Percentiles rank a stretch among this genome's conserved stretches.
Conservation (phyloP, 2,888 invertebrate genomes). For the Lepidocyrtoides sp. region DNA sequence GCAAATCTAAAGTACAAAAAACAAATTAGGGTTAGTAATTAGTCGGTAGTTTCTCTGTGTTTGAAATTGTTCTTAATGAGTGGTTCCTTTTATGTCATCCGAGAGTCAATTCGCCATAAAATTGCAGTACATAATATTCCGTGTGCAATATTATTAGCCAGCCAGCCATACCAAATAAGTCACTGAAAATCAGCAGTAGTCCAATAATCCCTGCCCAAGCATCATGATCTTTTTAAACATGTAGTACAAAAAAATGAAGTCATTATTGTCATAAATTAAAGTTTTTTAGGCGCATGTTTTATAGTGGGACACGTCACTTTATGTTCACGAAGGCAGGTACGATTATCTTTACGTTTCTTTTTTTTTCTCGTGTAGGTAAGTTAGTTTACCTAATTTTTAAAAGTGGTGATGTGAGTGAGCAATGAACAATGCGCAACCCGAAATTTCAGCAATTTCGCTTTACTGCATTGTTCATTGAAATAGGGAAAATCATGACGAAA, state of each 20-base stretch:
- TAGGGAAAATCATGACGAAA: not conserved
- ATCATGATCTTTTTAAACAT: slow-evolving; percentile 43
- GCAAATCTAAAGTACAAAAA: not conserved
- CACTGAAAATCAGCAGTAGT: slow-evolving; percentile 59
- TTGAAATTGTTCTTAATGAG: slow-evolving; percentile 38
- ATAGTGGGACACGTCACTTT: not conserved
- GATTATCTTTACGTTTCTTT: not conserved
- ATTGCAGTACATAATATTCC: slow-evolving; percentile 15
- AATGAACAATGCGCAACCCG: not conserved
- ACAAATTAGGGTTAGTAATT: slow-evolving; percentile 37
- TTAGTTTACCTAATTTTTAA: not conserved
- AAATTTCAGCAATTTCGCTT: not conserved
- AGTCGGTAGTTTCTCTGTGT: slow-evolving; percentile 41
- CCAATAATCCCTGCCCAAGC: slow-evolving; percentile 58
- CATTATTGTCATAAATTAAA: slow-evolving; percentile 63
- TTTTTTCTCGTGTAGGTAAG: not conserved
- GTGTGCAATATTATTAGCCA: not conserved
- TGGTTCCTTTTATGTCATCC: slow-evolving; percentile 21
- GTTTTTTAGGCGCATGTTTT: not conserved
- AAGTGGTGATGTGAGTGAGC: not conserved
- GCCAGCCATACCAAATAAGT: slow-evolving; percentile 11
- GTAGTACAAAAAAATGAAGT: slow-evolving; percentile 55
- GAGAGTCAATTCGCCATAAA: not conserved
- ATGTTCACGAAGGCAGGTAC: not conserved
- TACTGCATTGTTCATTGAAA: not conserved